Conservation (phyloP, 1,140 invertebrate species). For the Cryptotermes secundus region DNA sequence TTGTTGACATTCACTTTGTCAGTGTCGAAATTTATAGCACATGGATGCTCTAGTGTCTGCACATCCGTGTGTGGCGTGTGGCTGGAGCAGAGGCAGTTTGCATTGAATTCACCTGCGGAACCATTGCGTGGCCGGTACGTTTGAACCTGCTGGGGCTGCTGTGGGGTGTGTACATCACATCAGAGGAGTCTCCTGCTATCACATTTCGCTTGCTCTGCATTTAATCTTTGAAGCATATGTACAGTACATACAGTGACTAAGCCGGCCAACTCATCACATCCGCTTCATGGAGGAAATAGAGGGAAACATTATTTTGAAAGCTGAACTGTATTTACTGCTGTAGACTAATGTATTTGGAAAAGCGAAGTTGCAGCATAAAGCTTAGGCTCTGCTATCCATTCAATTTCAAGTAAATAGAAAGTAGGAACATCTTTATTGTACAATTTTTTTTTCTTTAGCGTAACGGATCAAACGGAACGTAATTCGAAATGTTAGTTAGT, state of each 20-base stretch:
- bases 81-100: not conserved
- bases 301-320: not conserved
- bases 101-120: constrained; percentile 10
- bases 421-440: too few species aligned
- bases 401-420: not conserved
- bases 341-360: not conserved
- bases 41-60: not conserved
- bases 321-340: not conserved
- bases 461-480: too few species aligned
- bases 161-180: not conserved
- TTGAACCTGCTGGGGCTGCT: not conserved
- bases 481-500: too few species aligned
- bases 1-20: too few species aligned
- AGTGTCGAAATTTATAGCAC: too few species aligned
- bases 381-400: not conserved
- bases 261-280: not conserved
- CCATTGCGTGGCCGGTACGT: not conserved
- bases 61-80: not conserved
- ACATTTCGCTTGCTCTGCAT: not conserved
- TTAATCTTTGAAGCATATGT: constrained; percentile 7
- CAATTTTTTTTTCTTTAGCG: too few species aligned
- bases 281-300: not conserved
- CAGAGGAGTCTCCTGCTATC: not conserved
- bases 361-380: not conserved
- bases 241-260: not conserved